Base-by-base conservation (phyloP, 2,113 vertebrate genomes). In the Falcunculus frontatus region DNA sequence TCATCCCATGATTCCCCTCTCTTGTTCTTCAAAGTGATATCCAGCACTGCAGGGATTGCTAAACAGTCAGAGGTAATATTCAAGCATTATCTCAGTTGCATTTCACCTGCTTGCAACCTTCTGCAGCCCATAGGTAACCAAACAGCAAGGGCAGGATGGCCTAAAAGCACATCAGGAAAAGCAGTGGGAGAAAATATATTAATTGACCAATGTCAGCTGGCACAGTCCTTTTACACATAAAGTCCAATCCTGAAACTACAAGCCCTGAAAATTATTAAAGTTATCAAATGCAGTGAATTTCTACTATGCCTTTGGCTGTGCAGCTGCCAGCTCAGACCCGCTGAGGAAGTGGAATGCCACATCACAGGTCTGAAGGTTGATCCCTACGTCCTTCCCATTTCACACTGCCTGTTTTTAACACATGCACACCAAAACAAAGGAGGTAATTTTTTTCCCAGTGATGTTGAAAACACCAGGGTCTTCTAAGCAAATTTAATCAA, bases 331-430 rank as follows among this genome's bases (percentile, higher is more conserved):
- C 70, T 79, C 60, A 75, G 39, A 74, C 18, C 29, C 0, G 0
- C 18, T 3, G 2, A 62, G 44, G 55, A 72, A 23, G 21, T 0
- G 2, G 3, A 77, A 49, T 13, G 18, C 27, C 42, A 33, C 1
- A 0, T 35, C 29, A 59, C 6, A 5, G n/a, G 13, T 69, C 44
- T 59, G 39, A 84, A 74, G 25, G 39, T 6, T n/a, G 12, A 42
- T 80, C 17, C 25, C 25, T 23, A 33, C 0, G 0, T 46, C 22
- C 72, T 86, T 73, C 27, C 21, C 5, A 1, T 53, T 90, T 69
- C 0, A 0, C 18, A 56, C 13, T 32, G 68, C 19, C 7, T 64
- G 55, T 22, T 90, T 75, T 70, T 50, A 89, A 79, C 47, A 86
- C 25, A 29, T 49, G 26, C 25, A 65, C 35, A 56, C 16, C 27